Evolutionary conservation across 2,888 invertebrate genomes (phyloP).

Genomic region (Phaonia tiefii): DNA sequence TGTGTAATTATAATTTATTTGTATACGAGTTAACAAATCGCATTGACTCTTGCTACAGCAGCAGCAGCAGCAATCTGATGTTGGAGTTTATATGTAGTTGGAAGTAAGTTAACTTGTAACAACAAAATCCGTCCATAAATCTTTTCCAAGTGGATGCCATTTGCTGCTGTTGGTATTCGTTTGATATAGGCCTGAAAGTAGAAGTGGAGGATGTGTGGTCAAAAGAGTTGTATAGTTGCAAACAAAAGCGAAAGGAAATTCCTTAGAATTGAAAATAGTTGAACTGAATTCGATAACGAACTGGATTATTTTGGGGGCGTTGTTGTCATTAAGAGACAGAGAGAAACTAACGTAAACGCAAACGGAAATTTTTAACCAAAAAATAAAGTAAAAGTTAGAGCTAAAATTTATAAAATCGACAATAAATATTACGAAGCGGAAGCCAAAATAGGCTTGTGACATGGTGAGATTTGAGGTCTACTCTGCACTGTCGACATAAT

Average conservation of each 20-base stretch:
- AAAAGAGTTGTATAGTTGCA: background rate
- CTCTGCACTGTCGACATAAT: no score
- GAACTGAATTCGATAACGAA: background rate
- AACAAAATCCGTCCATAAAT: background rate
- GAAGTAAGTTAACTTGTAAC: background rate
- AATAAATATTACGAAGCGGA: no score
- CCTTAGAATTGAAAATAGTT: slow-evolving; percentile 29
- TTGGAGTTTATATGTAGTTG: background rate
- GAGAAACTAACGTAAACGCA: no score
- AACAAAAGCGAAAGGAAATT: slow-evolving; percentile 66
- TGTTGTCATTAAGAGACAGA: background rate
- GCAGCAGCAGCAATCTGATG: background rate
- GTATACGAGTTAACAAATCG: background rate
- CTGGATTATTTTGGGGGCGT: slow-evolving; percentile 9
- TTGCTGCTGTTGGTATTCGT: no score
- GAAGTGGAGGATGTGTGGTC: no score
- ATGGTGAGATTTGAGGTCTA: no score
- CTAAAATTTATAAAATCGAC: no score
- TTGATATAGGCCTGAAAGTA: no score
- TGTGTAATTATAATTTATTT: slow-evolving; percentile 30
- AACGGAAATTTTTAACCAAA: no score
- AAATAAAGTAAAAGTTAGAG: no score
- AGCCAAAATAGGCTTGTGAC: no score
- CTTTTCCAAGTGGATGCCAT: background rate
- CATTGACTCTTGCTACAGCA: no score